Conservation (phyloP, 2,797 vertebrate genomes). For the Melanotaenia maccullochi region DNA sequence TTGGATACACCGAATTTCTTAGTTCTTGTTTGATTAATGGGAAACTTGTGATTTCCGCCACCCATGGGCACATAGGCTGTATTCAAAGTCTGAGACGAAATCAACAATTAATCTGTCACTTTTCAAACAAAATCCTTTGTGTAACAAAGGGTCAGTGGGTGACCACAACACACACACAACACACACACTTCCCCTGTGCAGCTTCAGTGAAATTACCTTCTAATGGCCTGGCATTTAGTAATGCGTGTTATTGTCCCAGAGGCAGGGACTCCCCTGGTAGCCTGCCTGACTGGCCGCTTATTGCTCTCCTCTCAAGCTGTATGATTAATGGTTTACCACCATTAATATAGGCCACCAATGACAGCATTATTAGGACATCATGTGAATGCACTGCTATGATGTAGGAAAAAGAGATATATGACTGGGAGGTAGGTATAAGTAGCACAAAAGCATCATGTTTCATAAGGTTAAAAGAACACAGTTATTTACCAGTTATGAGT, state of each 20-base stretch:
- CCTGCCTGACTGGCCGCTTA: conserved; percentile 50
- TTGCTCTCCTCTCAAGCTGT: conserved; percentile 57
- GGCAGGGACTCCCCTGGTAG: conserved; percentile 75
- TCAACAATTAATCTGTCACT: conserved; percentile 74
- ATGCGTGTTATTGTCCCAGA: conserved; percentile 56
- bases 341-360: conserved; percentile 74
- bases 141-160: conserved; percentile 47
- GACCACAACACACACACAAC: conserved; percentile 29
- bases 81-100: conserved; percentile 55
- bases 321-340: conserved; percentile 81
- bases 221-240: conserved; percentile 51
- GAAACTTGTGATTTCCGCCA: conserved; percentile 46
- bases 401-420: conserved; percentile 50
- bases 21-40: conserved; percentile 63
- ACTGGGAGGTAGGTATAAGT: conserved; percentile 17
- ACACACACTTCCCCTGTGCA: conserved; percentile 27
- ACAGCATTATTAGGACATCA: conserved; percentile 72
- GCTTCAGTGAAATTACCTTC: conserved; percentile 55
- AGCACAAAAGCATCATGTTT: background rate
- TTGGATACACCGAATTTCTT: conserved; percentile 24
- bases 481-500: no score
- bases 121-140: conserved; percentile 67
- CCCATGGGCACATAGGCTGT: conserved; percentile 43
- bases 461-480: background rate
- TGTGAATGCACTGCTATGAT: conserved; percentile 55